These are phyloP conservation scores for Drosophila stalkeri DNA, from an alignment of 2,888 invertebrate genomes.

Conservation along the genomic window DNA sequence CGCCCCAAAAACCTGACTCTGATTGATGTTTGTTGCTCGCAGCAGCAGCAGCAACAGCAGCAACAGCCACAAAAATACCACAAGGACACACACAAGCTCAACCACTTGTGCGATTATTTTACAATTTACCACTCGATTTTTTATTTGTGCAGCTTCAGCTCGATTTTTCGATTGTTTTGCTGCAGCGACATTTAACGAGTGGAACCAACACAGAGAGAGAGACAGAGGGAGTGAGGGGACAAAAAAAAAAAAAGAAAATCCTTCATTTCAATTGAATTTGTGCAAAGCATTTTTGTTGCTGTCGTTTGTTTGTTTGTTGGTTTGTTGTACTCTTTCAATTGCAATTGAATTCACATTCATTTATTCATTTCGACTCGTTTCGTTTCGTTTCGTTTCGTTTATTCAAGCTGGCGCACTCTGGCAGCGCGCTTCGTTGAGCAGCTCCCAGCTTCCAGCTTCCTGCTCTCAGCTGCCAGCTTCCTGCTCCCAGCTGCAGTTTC, in stretches of 20 bases:
- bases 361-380: constrained; percentile 64
- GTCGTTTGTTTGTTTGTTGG: constrained; percentile 13
- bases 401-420: constrained; percentile 24
- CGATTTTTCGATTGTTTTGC: constrained; percentile 37
- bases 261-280: constrained; percentile 70
- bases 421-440: constrained; percentile 49
- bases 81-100: constrained; percentile 32
- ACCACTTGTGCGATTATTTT: constrained; percentile 82
- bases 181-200: constrained; percentile 62
- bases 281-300: constrained; percentile 40
- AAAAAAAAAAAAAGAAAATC: neutral
- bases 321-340: constrained; percentile 58
- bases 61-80: constrained; percentile 74
- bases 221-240: too few species aligned
- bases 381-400: constrained; percentile 59
- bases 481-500: constrained; percentile 18
- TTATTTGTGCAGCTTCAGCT: neutral
- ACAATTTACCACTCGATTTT: constrained; percentile 71
- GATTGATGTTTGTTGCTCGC: constrained; percentile 70
- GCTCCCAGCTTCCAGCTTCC: constrained; percentile 9
- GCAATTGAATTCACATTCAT: constrained; percentile 79
- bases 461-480: neutral
- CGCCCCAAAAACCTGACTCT: constrained; percentile 26
- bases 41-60: constrained; percentile 54
- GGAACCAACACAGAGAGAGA: constrained; percentile 11